Base-by-base conservation (phyloP, 2,888 invertebrate species). In the Lingula anatina region DNA sequence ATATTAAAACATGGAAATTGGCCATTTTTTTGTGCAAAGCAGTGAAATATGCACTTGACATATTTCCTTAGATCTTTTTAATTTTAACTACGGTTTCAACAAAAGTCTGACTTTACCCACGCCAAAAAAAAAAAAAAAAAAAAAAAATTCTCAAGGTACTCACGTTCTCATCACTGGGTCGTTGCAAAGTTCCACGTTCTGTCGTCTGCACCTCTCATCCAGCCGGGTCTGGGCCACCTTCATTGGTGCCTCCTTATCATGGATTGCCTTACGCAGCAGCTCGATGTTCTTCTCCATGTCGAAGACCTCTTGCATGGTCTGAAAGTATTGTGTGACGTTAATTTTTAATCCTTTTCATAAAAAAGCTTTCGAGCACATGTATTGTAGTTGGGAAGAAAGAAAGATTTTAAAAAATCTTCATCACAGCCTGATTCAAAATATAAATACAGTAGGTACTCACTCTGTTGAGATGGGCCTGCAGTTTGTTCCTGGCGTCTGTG, bases 271-370 rank as follows among this genome's bases (percentile, higher is more conserved):
- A 65, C 88, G 86, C 66, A 94, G 77, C 53, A 93, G 78, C 69
- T 89, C 89, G 68, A 94, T 85, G 63, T 90, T 87, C 77, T 90
- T 90, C 78, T 94, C 93, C 68, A 91, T 82, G 73, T 93, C 92
- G 72, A 91, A 92, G 65, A 94, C 85, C 80, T 95, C 94, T 77
- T 92, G 91, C 74, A 92, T 90, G 20, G 88, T 83, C 88, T 89
- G 59, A n/a, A 51, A 68, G 7, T 20, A 28, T 38, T n/a, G n/a
- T n/a, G n/a, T n/a, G n/a, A n/a, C n/a, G n/a, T n/a, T n/a, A n/a
- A n/a, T n/a, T n/a, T n/a, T n/a, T n/a, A n/a, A n/a, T n/a, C n/a
- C n/a, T n/a, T n/a, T n/a, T n/a, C n/a, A n/a, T n/a, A n/a, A n/a
- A n/a, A n/a, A n/a, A n/a, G n/a, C n/a, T n/a, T n/a, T n/a, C n/a